Conservation (phyloP, 2,797 vertebrate species). For the Anguilla marmorata region DNA sequence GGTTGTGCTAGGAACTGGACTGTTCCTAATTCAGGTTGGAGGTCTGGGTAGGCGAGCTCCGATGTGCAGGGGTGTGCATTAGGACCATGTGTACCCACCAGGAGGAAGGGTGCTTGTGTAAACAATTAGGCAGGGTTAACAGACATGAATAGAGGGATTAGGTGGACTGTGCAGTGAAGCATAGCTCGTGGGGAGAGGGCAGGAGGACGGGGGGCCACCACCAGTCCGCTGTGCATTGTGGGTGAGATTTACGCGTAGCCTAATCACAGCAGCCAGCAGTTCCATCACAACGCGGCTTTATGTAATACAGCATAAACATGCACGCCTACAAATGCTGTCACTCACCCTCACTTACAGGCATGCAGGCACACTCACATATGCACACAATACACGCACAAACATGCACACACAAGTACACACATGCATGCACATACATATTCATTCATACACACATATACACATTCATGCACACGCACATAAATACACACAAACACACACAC, state of each 20-base stretch:
- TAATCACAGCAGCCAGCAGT: not conserved
- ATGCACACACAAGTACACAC: constrained; percentile 10
- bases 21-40: not conserved
- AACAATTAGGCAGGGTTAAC: constrained; percentile 16
- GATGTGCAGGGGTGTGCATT: not conserved
- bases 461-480: not conserved
- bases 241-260: not conserved
- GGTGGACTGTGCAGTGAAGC: not conserved
- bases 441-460: not conserved
- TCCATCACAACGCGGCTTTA: not conserved
- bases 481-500: not conserved
- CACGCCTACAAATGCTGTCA: not conserved
- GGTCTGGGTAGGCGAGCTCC: constrained; percentile 8
- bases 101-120: constrained; percentile 3
- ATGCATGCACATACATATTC: not conserved
- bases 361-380: not conserved
- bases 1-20: not conserved
- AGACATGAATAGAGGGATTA: constrained; percentile 20
- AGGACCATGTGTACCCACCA: not conserved
- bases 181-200: not conserved
- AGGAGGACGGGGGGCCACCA: not conserved
- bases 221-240: not conserved
- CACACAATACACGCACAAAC: not conserved
- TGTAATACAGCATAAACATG: not conserved
- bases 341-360: not conserved